Evolutionary conservation across 1,140 invertebrate species (phyloP), one percentile per base, ranked within the genome.

Genomic region (Magallana ariakensis): DNA sequence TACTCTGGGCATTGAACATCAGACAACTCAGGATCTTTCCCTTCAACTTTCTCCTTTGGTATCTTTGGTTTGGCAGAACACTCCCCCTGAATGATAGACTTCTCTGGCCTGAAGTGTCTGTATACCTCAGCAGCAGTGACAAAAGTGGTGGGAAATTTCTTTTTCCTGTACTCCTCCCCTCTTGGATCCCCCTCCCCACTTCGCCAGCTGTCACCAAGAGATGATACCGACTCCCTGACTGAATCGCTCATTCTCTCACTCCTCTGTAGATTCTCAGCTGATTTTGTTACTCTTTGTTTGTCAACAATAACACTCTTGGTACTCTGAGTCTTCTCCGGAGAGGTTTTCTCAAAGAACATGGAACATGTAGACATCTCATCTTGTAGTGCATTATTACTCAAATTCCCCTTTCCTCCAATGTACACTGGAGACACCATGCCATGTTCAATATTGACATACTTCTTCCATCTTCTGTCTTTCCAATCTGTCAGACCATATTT

Each of bases 401-500:
- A 16, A 75, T 5, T n/a, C 19, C 11, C 55, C 13, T 85, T 66
- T 22, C 62, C 19, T 80, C 15, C 15, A 9, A 19, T 83, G 33
- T 19, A 15, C n/a, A 7, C 15, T 54, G 33, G 19, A 55, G 46
- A 66, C 55, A 83, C 66, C 5, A 81, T 75, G 4, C 83, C 75
- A 82, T 53, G 70, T 22, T 62, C n/a, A 19, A 33, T 60, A 15
- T 46, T 60, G 46, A 85, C 83, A 80, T 62, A 80, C 58, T 55
- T 19, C 16, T 62, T 85, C 75, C 66, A 86, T 26, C 54, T 80
- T 13, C 22, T 54, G 11, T 55, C 66, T 82, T 55, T 60, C 55
- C 16, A 55, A 53, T 87, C 70, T 84, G 89, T 89, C 22, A 90
- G 62, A 7, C 86, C 62, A 58, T 92, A 92, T n/a, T 87, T 88